phyloP scores from a whole-genome alignment of 2,888 invertebrate genomes.

The Hedya salicella region DNA sequence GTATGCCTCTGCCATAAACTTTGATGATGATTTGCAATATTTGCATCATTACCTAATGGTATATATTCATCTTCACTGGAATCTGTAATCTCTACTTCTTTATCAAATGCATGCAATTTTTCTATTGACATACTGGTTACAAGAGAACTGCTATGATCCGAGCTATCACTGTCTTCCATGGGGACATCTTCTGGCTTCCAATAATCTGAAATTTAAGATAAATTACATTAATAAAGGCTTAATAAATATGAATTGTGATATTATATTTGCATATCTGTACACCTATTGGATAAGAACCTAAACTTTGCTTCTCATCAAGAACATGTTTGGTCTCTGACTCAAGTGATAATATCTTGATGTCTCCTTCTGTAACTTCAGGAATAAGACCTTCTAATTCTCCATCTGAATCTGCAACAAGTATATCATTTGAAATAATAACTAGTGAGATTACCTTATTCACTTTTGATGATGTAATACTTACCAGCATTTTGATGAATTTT shows the following conservation, averaged over 20 bases:
- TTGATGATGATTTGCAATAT: too few relatives aligned
- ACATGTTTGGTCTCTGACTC: conserved; percentile 66
- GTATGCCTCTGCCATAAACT: too few relatives aligned
- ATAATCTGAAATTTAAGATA: conserved; percentile 62
- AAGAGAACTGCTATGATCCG: conserved; percentile 76
- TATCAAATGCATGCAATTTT: conserved; percentile 70
- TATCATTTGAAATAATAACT: background rate
- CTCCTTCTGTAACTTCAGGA: conserved; percentile 72
- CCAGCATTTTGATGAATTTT: conserved; percentile 75
- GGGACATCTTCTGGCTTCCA: conserved; percentile 78
- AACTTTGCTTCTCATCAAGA: conserved; percentile 71
- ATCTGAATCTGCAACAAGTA: conserved; percentile 70
- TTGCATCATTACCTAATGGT: conserved; percentile 62
- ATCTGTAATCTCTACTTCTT: conserved; percentile 73
- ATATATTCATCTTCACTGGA: conserved; percentile 82
- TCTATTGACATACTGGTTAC: conserved; percentile 75
- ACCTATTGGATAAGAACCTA: conserved; percentile 57
- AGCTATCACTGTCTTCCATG: conserved; percentile 79
- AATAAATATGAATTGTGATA: background rate
- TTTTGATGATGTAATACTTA: conserved; percentile 50
- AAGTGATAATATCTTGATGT: conserved; percentile 73
- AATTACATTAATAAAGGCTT: background rate
- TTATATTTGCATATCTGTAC: background rate
- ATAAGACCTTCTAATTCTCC: conserved; percentile 75
- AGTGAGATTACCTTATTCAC: background rate